These are phyloP conservation scores for Orthonychiurus folsomi DNA, from an alignment of 2,888 invertebrate genomes.

Conservation along the genomic window DNA sequence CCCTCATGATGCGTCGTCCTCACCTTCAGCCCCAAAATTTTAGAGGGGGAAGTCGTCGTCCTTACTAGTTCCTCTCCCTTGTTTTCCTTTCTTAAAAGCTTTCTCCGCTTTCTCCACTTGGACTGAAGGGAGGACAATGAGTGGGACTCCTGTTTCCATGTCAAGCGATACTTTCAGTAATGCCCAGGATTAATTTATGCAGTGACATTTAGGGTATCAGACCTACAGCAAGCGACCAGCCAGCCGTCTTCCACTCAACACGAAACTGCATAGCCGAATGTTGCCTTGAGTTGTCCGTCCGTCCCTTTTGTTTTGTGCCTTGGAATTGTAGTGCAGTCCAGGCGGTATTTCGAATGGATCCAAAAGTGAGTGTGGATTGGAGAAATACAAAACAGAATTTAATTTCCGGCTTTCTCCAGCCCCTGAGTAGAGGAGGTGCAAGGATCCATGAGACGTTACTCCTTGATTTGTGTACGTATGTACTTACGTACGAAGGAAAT, in stretches of 20 bases:
- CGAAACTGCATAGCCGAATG: neutral
- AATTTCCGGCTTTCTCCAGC: conserved; percentile 1
- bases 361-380: neutral
- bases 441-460: neutral
- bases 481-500: neutral
- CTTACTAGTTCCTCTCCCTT: neutral
- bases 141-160: neutral
- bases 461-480: neutral
- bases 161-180: neutral
- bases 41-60: neutral
- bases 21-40: neutral
- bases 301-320: too few species aligned
- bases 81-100: conserved; percentile 1
- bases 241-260: neutral
- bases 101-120: neutral
- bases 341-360: neutral
- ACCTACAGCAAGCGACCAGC: neutral
- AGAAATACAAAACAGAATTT: neutral
- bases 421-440: neutral
- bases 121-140: too few species aligned
- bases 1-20: too few species aligned
- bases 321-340: neutral
- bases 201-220: neutral
- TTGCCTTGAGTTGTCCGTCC: neutral
- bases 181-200: neutral